phyloP scores from a whole-genome alignment of 2,888 invertebrate genomes.

The Lymantria monacha region DNA sequence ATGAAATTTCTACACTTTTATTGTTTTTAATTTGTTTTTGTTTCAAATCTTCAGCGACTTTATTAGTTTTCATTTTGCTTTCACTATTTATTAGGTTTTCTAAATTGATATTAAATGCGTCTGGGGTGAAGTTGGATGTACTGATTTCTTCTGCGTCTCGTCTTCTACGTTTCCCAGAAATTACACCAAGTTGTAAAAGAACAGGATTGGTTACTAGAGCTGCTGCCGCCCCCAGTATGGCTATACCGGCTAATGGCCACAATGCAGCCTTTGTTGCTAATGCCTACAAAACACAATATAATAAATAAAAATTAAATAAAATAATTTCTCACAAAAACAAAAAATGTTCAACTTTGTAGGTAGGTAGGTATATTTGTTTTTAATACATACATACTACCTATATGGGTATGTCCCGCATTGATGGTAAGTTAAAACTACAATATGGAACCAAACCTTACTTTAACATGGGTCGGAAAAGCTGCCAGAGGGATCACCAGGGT shows the following conservation, averaged over 20 bases:
- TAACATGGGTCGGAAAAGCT: no score
- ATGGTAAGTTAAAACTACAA: no score
- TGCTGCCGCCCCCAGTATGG: slow-evolving; percentile 91
- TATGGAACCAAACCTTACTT: no score
- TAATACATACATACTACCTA: no score
- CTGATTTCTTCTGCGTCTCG: slow-evolving; percentile 63
- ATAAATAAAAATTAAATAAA: slow-evolving; percentile 1
- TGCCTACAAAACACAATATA: slow-evolving; percentile 67
- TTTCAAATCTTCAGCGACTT: not conserved
- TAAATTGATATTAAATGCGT: slow-evolving; percentile 26
- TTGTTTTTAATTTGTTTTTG: not conserved
- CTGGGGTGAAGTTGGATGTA: slow-evolving; percentile 24
- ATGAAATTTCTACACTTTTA: slow-evolving; percentile 2
- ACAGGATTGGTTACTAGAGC: slow-evolving; percentile 90
- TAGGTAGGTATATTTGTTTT: not conserved
- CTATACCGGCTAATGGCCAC: slow-evolving; percentile 89
- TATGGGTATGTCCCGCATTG: no score
- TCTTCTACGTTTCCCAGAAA: slow-evolving; percentile 83
- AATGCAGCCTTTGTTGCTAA: slow-evolving; percentile 84
- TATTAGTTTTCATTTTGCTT: not conserved
- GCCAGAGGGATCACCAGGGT: no score
- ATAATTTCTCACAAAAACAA: not conserved
- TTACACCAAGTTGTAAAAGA: slow-evolving; percentile 88
- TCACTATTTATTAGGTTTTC: slow-evolving; percentile 8
- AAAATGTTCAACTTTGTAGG: not conserved